Evolutionary conservation across 2,113 vertebrate genomes (phyloP), one percentile per base, ranked within the genome.

Genomic region (Leptodactylus fuscus): DNA sequence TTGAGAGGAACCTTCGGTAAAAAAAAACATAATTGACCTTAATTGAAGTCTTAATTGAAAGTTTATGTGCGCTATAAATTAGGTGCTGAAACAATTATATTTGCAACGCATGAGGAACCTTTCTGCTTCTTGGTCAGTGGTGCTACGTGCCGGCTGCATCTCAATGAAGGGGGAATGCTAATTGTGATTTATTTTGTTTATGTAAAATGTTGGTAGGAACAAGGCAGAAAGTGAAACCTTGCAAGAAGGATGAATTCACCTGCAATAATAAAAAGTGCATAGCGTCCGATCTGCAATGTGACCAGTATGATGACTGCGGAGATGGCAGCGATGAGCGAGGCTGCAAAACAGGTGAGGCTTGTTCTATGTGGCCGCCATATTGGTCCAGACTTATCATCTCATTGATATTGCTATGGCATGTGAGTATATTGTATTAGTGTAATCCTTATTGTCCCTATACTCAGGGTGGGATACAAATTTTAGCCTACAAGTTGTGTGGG

Each of bases 201-300:
- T 70, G 65, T 58, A 53, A 27, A 38, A 80, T 34, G 67, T 69
- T 60, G 16, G 49, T 73, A 81, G 84, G 48, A 58, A 53, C 18
- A 32, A 86, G 48, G 53, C 84, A 86, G 36, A 86, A 86, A 81
- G 49, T 60, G 86, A 96, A 93, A 11, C 97, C 97, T 0, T 99
- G 97, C 89, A 97, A 95, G 85, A 99, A 98, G 88, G 95, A 96
- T 4, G 97, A 99, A 91, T 99, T 99, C 91, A 92, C 96, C 62
- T 99, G 98, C 88, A 91, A 81, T 24, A 96, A 97, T 91, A 96
- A 92, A 73, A 96, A 91, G 32, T 99, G 98, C 80, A 91, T 99
- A 81, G 94, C 96, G 0, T 88, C 94, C 88, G 95, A 96, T 87
- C 92, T 98, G 18, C 96, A 98, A 89, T 99, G 98, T 0, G 97